phyloP scores from a whole-genome alignment of 2,797 vertebrate species.

The Coilia nasus region DNA sequence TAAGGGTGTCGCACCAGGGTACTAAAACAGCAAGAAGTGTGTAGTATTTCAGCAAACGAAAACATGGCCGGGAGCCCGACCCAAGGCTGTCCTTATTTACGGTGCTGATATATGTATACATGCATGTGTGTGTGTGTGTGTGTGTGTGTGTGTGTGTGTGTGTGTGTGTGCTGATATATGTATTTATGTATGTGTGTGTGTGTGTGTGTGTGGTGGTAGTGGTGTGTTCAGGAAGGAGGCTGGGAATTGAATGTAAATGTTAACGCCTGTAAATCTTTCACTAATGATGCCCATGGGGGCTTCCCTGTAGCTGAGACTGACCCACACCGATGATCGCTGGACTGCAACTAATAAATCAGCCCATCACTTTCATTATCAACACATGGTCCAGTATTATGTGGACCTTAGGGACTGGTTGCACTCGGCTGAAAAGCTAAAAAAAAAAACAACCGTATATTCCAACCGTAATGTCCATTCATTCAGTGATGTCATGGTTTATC shows the following conservation, averaged over 20 bases:
- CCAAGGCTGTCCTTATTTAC: not conserved
- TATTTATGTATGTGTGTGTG: no score
- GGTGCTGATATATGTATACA: not conserved
- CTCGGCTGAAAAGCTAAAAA: not conserved
- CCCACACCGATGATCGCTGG: not conserved
- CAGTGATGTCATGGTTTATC: no score
- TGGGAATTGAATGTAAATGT: not conserved
- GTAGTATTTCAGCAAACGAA: not conserved
- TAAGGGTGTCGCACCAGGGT: not conserved
- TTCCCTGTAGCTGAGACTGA: conserved; percentile 22
- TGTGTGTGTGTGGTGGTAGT: no score
- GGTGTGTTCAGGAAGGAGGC: no score
- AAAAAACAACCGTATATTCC: not conserved
- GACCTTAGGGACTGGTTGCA: not conserved
- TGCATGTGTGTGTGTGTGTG: not conserved
- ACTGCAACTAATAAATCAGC: conserved; percentile 33
- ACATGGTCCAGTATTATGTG: not conserved
- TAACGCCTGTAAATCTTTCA: not conserved
- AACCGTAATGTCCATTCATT: not conserved
- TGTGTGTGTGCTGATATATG: no score
- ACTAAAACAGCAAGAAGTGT: not conserved
- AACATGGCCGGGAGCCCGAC: not conserved
- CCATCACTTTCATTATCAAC: not conserved
- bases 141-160: no score
- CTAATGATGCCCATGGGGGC: not conserved